Percentiles rank a stretch among this genome's conserved stretches.
Conservation (phyloP, 2,113 vertebrate genomes). For the Ardeotis arabs region DNA sequence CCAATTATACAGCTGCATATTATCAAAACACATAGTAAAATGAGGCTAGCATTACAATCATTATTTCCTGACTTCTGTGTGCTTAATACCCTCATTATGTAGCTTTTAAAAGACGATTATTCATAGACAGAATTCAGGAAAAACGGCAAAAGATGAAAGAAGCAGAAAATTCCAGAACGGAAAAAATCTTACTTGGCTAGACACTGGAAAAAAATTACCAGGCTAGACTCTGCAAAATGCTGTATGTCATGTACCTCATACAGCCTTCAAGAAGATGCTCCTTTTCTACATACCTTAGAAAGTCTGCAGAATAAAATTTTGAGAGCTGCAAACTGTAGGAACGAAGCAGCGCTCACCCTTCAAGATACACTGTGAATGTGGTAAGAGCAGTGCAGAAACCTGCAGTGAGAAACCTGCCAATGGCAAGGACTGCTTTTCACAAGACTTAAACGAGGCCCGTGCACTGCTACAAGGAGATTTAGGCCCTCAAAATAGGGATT, state of each 20-base stretch:
- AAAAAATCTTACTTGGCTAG: background rate
- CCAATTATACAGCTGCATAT: background rate
- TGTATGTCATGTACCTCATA: background rate
- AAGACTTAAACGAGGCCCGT: background rate
- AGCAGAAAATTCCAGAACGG: background rate
- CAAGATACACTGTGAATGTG: background rate
- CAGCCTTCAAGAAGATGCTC: background rate
- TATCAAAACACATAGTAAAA: slow-evolving; percentile 13
- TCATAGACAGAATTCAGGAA: background rate
- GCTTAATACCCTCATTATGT: background rate
- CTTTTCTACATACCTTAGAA: background rate
- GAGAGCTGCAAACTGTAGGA: background rate
- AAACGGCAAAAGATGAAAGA: background rate
- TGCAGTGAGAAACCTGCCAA: background rate
- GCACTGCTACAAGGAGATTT: background rate
- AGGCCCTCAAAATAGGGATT: background rate
- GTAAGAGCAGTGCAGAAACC: background rate
- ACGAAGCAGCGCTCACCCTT: background rate
- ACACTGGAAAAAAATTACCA: background rate
- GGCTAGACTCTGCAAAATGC: background rate
- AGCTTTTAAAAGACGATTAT: background rate
- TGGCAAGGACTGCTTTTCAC: background rate
- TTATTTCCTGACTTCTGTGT: background rate
- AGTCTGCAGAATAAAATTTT: background rate
- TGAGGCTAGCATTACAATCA: background rate